A percentile compares a stretch with the other conserved stretches of the same genome.
phyloP scores from a whole-genome alignment of 2,113 vertebrate species.

The Caretta caretta region DNA sequence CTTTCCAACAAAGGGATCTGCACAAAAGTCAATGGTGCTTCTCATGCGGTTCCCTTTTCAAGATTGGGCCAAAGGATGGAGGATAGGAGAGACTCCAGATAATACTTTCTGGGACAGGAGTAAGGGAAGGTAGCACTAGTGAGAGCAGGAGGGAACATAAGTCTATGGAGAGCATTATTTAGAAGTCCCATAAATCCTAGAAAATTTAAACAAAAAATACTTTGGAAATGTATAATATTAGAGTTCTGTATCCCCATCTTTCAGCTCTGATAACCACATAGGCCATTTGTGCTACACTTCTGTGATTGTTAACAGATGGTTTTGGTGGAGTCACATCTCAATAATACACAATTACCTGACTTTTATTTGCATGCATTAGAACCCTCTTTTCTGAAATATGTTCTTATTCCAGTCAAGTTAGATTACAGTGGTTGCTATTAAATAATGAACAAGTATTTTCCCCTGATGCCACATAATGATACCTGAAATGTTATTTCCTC shows the following conservation, averaged over 20 bases:
- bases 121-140: conserved; percentile 31
- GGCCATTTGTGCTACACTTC: not conserved
- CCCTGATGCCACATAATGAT: not conserved
- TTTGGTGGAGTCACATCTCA: not conserved
- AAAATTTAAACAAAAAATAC: conserved; percentile 21
- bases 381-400: not conserved
- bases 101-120: conserved; percentile 43
- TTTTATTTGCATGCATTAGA: not conserved
- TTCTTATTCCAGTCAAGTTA: not conserved
- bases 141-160: conserved; percentile 33
- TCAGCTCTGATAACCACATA: not conserved
- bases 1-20: too few species aligned
- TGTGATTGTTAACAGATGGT: not conserved
- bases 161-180: conserved; percentile 30
- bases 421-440: conserved; percentile 1
- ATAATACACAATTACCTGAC: not conserved
- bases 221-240: conserved; percentile 3
- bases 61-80: conserved; percentile 33
- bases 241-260: conserved; percentile 3
- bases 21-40: not conserved
- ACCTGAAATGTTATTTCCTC: conserved; percentile 4
- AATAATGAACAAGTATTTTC: not conserved
- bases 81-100: conserved; percentile 26
- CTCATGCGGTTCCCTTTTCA: not conserved
- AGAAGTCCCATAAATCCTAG: not conserved